These are phyloP conservation scores for Lutjanus campechanus DNA, from an alignment of 2,797 vertebrate genomes.

Conservation along the genomic window DNA sequence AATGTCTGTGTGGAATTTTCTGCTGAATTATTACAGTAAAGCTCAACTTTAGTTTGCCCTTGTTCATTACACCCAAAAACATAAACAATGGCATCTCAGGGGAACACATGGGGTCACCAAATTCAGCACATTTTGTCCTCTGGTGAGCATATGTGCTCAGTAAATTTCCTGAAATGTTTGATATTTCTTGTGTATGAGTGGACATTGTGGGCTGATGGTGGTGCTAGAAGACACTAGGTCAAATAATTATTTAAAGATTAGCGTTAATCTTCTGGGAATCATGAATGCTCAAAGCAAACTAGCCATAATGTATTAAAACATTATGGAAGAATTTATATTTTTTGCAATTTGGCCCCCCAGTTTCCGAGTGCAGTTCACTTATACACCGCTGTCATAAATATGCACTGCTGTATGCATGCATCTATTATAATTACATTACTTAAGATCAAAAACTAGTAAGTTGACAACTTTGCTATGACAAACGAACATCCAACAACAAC, in stretches of 20 bases:
- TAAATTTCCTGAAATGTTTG: neutral
- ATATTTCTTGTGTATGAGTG: conserved; percentile 3
- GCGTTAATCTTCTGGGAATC: neutral
- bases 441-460: no score
- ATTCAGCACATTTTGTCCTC: neutral
- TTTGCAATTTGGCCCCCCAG: no score
- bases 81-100: conserved; percentile 2
- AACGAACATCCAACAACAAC: no score
- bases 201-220: neutral
- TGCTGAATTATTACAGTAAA: conserved; percentile 17
- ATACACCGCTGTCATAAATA: no score
- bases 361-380: no score
- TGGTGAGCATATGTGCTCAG: neutral
- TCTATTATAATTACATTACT: no score
- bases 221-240: neutral
- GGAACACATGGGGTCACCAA: neutral
- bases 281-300: neutral
- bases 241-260: neutral
- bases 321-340: no score
- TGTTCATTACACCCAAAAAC: neutral
- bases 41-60: conserved; percentile 15
- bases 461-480: no score
- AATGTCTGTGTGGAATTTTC: conserved; percentile 9
- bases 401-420: no score
- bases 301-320: neutral